Evolutionary conservation across 2,888 invertebrate genomes (phyloP).

Genomic region (Augiades crinisus): DNA sequence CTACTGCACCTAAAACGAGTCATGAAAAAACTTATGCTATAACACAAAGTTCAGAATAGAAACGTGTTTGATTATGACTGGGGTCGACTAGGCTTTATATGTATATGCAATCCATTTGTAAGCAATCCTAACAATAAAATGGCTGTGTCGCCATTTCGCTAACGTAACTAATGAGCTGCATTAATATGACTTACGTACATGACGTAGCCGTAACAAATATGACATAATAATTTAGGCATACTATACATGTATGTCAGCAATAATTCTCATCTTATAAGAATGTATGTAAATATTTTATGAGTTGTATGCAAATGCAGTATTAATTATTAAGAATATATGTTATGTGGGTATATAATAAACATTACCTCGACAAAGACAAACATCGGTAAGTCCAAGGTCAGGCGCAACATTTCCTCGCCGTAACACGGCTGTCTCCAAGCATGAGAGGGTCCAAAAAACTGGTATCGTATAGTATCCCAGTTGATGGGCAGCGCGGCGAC

Average conservation of each 20-base stretch:
- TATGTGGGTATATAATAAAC: too few species aligned
- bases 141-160: constrained; percentile 50
- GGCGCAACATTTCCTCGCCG: constrained; percentile 34
- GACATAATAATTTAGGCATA: background rate
- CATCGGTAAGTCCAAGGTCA: constrained; percentile 28
- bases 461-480: constrained; percentile 37
- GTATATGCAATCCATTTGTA: constrained; percentile 56
- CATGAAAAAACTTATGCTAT: too few species aligned
- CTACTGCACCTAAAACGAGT: too few species aligned
- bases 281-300: too few species aligned
- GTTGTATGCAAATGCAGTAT: too few species aligned
- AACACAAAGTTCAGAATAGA: constrained; percentile 11
- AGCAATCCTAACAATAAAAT: background rate
- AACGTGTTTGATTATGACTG: constrained; percentile 37
- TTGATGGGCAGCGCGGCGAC: constrained; percentile 61
- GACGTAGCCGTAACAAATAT: background rate
- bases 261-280: too few species aligned
- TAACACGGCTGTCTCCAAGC: constrained; percentile 39
- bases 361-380: background rate
- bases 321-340: too few species aligned
- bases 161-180: constrained; percentile 72
- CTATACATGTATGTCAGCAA: too few species aligned
- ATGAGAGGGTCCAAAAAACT: constrained; percentile 47
- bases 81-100: constrained; percentile 50
- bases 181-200: too few species aligned